Evolutionary conservation across 2,888 invertebrate species (phyloP).

Genomic region (Hypsopygia costalis): DNA sequence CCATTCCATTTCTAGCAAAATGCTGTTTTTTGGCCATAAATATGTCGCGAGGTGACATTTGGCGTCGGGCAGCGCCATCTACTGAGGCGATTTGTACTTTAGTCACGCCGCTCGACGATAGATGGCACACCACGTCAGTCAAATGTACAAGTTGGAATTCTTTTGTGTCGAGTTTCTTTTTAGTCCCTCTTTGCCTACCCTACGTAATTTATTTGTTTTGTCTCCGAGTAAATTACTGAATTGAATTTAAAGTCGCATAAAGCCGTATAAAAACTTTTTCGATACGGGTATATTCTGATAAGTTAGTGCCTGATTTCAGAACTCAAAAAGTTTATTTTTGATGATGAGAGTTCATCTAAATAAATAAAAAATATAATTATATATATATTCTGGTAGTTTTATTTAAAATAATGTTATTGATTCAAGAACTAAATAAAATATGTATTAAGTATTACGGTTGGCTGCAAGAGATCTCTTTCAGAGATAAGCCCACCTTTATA

Average conservation of each 20-base stretch:
- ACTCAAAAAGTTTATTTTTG: not conserved
- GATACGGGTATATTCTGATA: not conserved
- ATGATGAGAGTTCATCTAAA: not conserved
- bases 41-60: constrained; percentile 56
- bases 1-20: constrained; percentile 65
- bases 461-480: too few relatives aligned
- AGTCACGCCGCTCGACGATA: constrained; percentile 35
- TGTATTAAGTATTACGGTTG: too few relatives aligned
- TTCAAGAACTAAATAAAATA: too few relatives aligned
- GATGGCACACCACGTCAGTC: constrained; percentile 51
- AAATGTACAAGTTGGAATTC: constrained; percentile 20
- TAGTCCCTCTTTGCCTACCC: constrained; percentile 7
- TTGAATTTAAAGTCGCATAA: constrained; percentile 6
- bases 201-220: constrained; percentile 21
- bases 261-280: constrained; percentile 18
- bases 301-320: not conserved
- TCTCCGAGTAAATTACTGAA: constrained; percentile 39
- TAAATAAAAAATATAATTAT: too few relatives aligned
- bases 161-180: constrained; percentile 20
- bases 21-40: constrained; percentile 69
- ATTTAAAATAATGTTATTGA: too few relatives aligned
- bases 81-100: constrained; percentile 35
- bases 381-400: too few relatives aligned
- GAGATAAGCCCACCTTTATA: too few relatives aligned
- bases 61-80: constrained; percentile 50